A percentile compares a stretch with the other conserved stretches of the same genome.
Evolutionary conservation across 92 coral and sea anemone genomes (phyloP).

Genomic region (Epizoanthus scotinus): DNA sequence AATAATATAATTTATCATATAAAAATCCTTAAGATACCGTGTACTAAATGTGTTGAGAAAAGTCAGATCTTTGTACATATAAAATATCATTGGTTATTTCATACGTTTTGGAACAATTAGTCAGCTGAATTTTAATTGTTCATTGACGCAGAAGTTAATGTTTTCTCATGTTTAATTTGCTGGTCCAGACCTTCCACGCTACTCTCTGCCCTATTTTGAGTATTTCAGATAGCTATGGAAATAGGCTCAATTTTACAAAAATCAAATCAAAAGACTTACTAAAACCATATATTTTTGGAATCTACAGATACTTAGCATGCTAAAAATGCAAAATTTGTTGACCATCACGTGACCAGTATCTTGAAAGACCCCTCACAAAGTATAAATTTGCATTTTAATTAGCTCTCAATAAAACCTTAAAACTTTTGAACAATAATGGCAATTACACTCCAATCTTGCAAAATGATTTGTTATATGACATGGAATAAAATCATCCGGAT

Average conservation of each 20-base stretch:
- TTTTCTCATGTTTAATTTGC: no score
- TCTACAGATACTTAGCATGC: not conserved
- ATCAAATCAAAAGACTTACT: constrained; percentile 8
- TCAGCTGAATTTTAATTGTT: no score
- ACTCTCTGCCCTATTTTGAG: constrained; percentile 10
- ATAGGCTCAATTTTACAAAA: not conserved
- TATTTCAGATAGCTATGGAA: constrained; percentile 14
- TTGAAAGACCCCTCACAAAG: constrained; percentile 13
- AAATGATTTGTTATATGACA: not conserved
- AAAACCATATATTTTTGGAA: constrained; percentile 26
- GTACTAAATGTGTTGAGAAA: no score
- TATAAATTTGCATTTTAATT: constrained; percentile 21
- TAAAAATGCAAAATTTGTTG: not conserved
- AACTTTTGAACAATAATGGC: constrained; percentile 18
- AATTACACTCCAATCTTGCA: constrained; percentile 23
- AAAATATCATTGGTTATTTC: no score
- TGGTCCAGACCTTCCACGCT: no score
- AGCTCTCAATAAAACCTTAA: constrained; percentile 21
- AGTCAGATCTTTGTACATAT: no score
- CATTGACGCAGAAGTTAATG: no score
- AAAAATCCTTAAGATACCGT: no score
- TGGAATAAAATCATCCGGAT: constrained; percentile 14
- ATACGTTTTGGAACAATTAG: no score
- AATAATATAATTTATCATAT: no score
- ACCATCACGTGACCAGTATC: constrained; percentile 19